Conservation (phyloP, 30 jellyfish, hydroid and myxozoan species). For the Pelagia noctiluca region DNA sequence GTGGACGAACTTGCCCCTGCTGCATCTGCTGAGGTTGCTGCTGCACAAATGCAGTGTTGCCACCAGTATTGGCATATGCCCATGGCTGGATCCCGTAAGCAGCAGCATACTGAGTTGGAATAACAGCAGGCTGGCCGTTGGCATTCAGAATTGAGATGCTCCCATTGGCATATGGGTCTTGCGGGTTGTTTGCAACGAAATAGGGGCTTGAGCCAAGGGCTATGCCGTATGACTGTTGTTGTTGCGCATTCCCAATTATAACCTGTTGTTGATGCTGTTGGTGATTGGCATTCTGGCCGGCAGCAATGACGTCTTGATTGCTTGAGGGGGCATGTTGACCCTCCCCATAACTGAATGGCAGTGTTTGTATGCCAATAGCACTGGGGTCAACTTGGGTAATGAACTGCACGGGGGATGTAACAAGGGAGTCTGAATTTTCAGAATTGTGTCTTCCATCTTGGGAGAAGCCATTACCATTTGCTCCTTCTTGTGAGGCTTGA, state of each 20-base stretch:
- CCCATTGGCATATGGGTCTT: constrained; percentile 92
- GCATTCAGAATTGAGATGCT: constrained; percentile 95
- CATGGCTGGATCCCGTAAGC: constrained; percentile 96
- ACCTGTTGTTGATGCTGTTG: constrained; percentile 90
- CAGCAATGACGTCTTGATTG: constrained; percentile 45
- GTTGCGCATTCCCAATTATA: constrained; percentile 79
- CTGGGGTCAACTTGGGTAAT: constrained; percentile 66
- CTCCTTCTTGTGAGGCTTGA: constrained; percentile 61
- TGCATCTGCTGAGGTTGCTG: constrained; percentile 86
- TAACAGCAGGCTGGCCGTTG: constrained; percentile 91
- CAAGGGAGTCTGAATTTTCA: constrained; percentile 70
- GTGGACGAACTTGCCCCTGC: constrained; percentile 70
- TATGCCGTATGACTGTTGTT: constrained; percentile 88
- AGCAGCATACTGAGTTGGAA: constrained; percentile 98
- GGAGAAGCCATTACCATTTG: constrained; percentile 42
- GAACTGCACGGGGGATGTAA: constrained; percentile 94
- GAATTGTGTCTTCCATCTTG: constrained; percentile 57
- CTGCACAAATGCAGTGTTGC: constrained; percentile 79
- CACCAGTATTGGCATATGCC: constrained; percentile 91
- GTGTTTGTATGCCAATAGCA: constrained; percentile 72
- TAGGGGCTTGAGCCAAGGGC: constrained; percentile 86
- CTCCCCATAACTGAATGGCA: constrained; percentile 72
- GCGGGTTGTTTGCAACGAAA: constrained; percentile 79
- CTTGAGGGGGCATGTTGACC: constrained; percentile 30
- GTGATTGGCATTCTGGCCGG: constrained; percentile 47